These are phyloP conservation scores for Ceratina calcarata DNA, from an alignment of 1,140 invertebrate species.

Conservation along the genomic window DNA sequence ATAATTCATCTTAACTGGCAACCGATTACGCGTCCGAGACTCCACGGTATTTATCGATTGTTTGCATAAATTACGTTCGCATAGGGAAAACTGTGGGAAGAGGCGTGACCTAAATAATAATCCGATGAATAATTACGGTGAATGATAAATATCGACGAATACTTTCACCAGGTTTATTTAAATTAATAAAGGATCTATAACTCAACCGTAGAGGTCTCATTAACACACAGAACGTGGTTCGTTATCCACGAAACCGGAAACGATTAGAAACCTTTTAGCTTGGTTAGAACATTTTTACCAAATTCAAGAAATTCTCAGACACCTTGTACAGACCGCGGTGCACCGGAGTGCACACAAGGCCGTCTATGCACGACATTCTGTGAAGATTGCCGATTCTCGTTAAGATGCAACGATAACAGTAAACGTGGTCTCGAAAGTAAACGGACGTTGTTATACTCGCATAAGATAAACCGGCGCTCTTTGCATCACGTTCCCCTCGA, in stretches of 20 bases:
- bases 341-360: constrained; percentile 15
- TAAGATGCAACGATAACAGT: constrained; percentile 55
- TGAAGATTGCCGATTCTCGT: constrained; percentile 66
- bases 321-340: constrained; percentile 9
- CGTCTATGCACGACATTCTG: constrained; percentile 49
- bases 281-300: not conserved
- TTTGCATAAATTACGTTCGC: not conserved
- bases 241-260: too few species aligned
- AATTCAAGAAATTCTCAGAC: constrained; percentile 19
- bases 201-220: not conserved
- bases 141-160: too few species aligned
- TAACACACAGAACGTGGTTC: not conserved
- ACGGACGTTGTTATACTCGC: constrained; percentile 46
- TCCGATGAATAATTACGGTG: too few species aligned
- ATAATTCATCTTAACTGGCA: constrained; percentile 17
- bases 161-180: too few species aligned
- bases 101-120: not conserved
- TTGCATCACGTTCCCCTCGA: constrained; percentile 48
- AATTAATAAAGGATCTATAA: too few species aligned
- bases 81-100: not conserved
- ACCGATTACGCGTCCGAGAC: not conserved
- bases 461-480: constrained; percentile 45
- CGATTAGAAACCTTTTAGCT: not conserved
- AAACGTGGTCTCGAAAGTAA: constrained; percentile 50
- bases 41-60: not conserved